Evolutionary conservation across 2,888 invertebrate species (phyloP).

Genomic region (Pristionchus arcanus): DNA sequence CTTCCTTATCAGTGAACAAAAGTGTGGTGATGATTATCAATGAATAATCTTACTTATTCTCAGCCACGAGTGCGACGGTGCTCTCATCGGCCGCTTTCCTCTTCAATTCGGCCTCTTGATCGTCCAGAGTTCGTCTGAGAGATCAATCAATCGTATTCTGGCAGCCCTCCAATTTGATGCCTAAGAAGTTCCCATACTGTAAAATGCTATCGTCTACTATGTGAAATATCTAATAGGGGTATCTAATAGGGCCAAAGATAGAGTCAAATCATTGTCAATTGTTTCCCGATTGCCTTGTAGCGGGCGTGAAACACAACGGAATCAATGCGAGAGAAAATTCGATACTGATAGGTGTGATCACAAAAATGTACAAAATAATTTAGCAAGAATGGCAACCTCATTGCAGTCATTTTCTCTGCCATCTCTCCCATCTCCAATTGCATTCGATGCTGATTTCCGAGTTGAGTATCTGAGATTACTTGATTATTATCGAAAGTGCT

Average conservation of each 20-base stretch:
- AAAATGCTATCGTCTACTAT: too few relatives aligned
- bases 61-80: slow-evolving; percentile 60
- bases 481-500: not conserved
- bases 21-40: not conserved
- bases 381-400: slow-evolving; percentile 14
- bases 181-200: too few relatives aligned
- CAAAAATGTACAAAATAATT: not conserved
- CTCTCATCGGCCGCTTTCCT: slow-evolving; percentile 64
- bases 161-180: not conserved
- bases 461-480: slow-evolving; percentile 60
- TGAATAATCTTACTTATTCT: slow-evolving; percentile 58
- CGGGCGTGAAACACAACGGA: too few relatives aligned
- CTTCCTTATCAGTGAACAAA: not conserved
- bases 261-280: too few relatives aligned
- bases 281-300: too few relatives aligned
- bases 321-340: too few relatives aligned
- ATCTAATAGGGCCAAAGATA: too few relatives aligned
- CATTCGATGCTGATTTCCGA: slow-evolving; percentile 66
- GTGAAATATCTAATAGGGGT: too few relatives aligned
- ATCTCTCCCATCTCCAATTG: slow-evolving; percentile 64
- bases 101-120: slow-evolving; percentile 62
- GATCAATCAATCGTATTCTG: not conserved
- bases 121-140: slow-evolving; percentile 54
- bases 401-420: slow-evolving; percentile 59
- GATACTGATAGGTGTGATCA: too few relatives aligned